Conservation (phyloP, 2,888 invertebrate species). For the Malachius bipustulatus region DNA sequence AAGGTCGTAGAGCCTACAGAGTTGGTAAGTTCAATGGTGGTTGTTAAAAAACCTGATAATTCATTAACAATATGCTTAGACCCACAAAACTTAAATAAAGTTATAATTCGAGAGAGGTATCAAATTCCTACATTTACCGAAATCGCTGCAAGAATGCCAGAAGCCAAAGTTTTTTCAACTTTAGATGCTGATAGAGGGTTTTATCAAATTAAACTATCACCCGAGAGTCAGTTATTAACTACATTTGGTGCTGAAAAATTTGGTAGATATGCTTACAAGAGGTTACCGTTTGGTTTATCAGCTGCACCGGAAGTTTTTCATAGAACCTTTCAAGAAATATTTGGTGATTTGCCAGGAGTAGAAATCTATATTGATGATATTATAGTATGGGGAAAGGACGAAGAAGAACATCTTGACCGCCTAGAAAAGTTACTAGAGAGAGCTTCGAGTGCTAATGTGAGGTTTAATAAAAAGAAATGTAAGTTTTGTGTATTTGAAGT, state of each 20-base stretch:
- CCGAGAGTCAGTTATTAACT: neutral
- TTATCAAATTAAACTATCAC: slow-evolving; percentile 3
- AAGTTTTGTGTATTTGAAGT: slow-evolving; percentile 17
- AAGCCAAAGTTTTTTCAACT: slow-evolving; percentile 4
- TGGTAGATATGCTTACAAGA: slow-evolving; percentile 7
- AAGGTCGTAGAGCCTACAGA: slow-evolving; percentile 9
- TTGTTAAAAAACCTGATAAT: slow-evolving; percentile 6
- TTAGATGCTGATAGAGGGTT: slow-evolving; percentile 5
- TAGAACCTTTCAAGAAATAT: neutral
- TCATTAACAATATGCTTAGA: slow-evolving; percentile 8
- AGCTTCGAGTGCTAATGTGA: slow-evolving; percentile 5
- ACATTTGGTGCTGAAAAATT: slow-evolving; percentile 4
- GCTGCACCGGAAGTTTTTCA: slow-evolving; percentile 11
- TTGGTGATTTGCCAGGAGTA: slow-evolving; percentile 2
- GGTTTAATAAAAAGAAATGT: slow-evolving; percentile 10
- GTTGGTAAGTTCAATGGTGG: slow-evolving; percentile 10
- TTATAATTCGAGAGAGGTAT: slow-evolving; percentile 8
- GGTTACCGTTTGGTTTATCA: slow-evolving; percentile 8
- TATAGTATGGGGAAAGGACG: slow-evolving; percentile 4
- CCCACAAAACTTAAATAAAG: slow-evolving; percentile 5
- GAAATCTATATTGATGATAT: slow-evolving; percentile 8
- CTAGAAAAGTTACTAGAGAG: slow-evolving; percentile 6
- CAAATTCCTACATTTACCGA: slow-evolving; percentile 7
- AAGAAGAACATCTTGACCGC: slow-evolving; percentile 6
- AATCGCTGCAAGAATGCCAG: slow-evolving; percentile 4